Conservation (phyloP, 2,113 vertebrate genomes). For the Tenrec ecaudatus region DNA sequence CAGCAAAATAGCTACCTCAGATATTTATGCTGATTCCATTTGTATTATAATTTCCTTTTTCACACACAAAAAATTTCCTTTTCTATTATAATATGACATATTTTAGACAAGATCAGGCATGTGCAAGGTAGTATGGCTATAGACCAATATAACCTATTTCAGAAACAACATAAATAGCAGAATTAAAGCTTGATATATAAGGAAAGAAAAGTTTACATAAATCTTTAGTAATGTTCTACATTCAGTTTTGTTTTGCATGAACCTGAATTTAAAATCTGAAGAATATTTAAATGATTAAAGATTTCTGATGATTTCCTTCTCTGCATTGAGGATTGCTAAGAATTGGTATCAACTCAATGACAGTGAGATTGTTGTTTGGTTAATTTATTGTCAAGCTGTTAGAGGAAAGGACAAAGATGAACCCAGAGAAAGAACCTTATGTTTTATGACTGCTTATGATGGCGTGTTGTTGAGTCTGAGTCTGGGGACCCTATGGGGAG, state of each 20-base stretch:
- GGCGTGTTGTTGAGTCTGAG: not conserved
- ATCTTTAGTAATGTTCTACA: not conserved
- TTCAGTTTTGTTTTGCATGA: not conserved
- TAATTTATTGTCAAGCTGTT: not conserved
- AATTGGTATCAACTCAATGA: too few species aligned
- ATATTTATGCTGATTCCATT: constrained; percentile 2
- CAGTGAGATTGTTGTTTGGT: too few species aligned
- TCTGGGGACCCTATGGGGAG: not conserved
- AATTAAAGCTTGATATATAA: constrained; percentile 15
- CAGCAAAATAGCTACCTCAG: not conserved
- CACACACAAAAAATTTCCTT: not conserved
- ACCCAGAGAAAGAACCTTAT: not conserved
- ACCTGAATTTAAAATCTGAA: constrained; percentile 48
- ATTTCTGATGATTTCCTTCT: not conserved
- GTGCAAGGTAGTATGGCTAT: too few species aligned
- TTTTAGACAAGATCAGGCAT: too few species aligned
- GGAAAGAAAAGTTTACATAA: constrained; percentile 4
- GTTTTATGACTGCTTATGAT: not conserved
- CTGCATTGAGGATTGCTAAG: too few species aligned
- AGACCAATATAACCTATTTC: not conserved
- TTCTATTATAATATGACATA: too few species aligned
- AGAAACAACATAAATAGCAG: not conserved
- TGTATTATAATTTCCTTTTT: not conserved
- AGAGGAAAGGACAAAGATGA: not conserved
- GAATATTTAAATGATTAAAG: constrained; percentile 4